Base-by-base conservation (phyloP, 2,113 vertebrate species). In the Henicopernis longicauda region DNA sequence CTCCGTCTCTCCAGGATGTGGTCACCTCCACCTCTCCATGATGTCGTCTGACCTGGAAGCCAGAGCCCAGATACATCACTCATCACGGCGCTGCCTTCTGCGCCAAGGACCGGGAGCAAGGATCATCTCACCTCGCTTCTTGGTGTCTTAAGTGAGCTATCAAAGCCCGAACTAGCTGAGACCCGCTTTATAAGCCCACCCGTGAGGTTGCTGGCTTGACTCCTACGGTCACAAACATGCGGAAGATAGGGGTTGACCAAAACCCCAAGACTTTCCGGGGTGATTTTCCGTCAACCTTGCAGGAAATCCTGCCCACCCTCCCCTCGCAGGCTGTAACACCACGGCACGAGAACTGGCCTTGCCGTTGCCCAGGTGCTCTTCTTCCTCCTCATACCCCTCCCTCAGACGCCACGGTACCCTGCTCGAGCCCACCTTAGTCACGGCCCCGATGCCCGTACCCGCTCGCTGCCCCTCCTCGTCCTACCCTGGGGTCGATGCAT, bases 391-490 rank as follows among this genome's bases (percentile, higher is more conserved):
- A 72, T 47, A 11, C 62, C 34, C 12, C 62, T 57, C 58, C 77
- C 54, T 18, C 65, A 2, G 72, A 40, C 0, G 0, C 11, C 20
- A 1, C 1, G 18, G 22, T 6, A 36, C 52, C 22, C 50, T 12
- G 16, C 71, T 23, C 22, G 22, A 6, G 19, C 14, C 40, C 71
- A 26, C 22, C 3, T 2, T 32, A 18, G 9, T 10, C 29, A 3
- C 2, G 6, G n/a, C 23, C 16, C 26, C 2, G 2, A 13, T 36
- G 65, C 27, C 34, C 6, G 5, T 70, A 27, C 40, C 90, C 38
- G 4, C 15, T 14, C 10, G 0, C 83, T 74, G 72, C 32, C 50
- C 40, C 34, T 88, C 74, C 36, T 21, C 40, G 22, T 10, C 57
- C 81, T 2, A 13, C 83, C 55, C 58, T 10, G 50, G 74, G 72